These are phyloP conservation scores for Crotalus viridis DNA, from an alignment of 2,113 vertebrate genomes.

Conservation along the genomic window DNA sequence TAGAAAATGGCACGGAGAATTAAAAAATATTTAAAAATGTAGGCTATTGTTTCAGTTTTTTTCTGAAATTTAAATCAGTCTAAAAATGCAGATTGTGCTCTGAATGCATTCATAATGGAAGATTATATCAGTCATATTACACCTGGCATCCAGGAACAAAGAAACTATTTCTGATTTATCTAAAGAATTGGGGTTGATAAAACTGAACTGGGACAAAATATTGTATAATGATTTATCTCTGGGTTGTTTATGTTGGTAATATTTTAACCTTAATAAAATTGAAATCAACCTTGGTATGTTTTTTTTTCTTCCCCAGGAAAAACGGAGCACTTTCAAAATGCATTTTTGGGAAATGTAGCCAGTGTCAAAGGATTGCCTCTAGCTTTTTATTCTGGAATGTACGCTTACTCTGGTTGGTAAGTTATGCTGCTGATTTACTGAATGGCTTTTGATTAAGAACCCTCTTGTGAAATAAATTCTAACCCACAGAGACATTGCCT, in stretches of 20 bases:
- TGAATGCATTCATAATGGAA: background rate
- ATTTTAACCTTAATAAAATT: background rate
- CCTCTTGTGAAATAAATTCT: background rate
- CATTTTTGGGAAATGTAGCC: slow-evolving; percentile 80
- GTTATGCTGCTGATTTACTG: slow-evolving; percentile 46
- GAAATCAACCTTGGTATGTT: background rate
- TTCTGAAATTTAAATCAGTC: background rate
- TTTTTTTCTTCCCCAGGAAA: slow-evolving; percentile 72
- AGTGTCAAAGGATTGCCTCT: slow-evolving; percentile 84
- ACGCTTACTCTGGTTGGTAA: slow-evolving; percentile 96
- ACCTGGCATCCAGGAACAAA: background rate
- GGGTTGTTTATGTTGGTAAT: background rate
- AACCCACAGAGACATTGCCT: background rate
- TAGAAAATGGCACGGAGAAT: background rate
- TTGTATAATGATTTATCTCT: background rate
- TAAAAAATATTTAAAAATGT: background rate
- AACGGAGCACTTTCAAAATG: slow-evolving; percentile 88
- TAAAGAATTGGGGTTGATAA: background rate
- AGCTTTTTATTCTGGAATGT: slow-evolving; percentile 98
- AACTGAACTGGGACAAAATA: background rate
- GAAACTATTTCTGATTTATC: slow-evolving; percentile 8
- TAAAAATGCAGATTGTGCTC: background rate
- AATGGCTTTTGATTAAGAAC: background rate
- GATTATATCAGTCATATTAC: background rate
- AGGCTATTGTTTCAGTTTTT: background rate